phyloP scores from a whole-genome alignment of 2,888 invertebrate species.

The Oegoconia quadripuncta region DNA sequence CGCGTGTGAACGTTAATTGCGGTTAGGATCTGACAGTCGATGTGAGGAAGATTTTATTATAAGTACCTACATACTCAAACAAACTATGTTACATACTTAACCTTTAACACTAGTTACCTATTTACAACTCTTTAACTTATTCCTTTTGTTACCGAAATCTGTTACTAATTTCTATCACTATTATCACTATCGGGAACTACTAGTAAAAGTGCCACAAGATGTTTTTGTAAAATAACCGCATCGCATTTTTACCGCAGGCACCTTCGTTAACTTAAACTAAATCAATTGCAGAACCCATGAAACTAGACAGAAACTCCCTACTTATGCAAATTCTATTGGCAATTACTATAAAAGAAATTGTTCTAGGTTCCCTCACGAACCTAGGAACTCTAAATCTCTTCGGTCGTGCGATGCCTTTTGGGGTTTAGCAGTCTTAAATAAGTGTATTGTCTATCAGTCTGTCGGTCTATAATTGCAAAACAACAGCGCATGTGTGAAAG shows the following conservation, averaged over 20 bases:
- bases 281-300: slow-evolving; percentile 22
- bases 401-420: slow-evolving; percentile 60
- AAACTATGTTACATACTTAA: no score
- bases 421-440: slow-evolving; percentile 41
- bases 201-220: no score
- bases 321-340: slow-evolving; percentile 62
- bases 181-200: no score
- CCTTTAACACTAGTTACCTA: no score
- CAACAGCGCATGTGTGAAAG: slow-evolving; percentile 15
- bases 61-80: neutral
- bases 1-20: slow-evolving; percentile 51
- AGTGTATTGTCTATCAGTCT: slow-evolving; percentile 50
- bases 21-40: slow-evolving; percentile 16
- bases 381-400: slow-evolving; percentile 20
- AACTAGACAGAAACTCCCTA: slow-evolving; percentile 31
- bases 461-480: slow-evolving; percentile 28
- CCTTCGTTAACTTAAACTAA: slow-evolving; percentile 15
- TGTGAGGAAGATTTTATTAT: neutral
- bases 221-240: no score
- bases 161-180: no score
- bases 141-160: no score
- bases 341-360: slow-evolving; percentile 68
- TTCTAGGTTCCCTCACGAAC: slow-evolving; percentile 37
- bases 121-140: no score
- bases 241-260: no score